Conservation (phyloP, 2,797 vertebrate genomes). For the Cynodonichthys magdalenae region DNA sequence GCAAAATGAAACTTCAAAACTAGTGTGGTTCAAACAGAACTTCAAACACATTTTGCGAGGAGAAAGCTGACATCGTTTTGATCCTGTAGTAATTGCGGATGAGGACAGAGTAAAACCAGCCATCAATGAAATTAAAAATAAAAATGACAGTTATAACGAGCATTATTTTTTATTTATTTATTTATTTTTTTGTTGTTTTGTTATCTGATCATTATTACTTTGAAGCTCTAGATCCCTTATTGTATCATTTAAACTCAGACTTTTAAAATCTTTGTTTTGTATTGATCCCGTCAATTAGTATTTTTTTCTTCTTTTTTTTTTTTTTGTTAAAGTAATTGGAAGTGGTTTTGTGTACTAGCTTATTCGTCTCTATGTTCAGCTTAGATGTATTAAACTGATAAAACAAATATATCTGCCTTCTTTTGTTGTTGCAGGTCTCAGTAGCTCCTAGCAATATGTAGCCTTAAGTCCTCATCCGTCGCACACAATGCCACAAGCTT, state of each 20-base stretch:
- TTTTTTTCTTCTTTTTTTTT: neutral
- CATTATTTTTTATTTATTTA: too few species aligned
- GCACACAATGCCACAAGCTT: too few species aligned
- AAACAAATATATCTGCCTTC: too few species aligned
- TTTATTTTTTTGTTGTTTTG: conserved; percentile 4
- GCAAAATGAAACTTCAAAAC: neutral
- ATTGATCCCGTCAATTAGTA: neutral
- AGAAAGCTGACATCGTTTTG: neutral
- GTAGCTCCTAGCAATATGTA: too few species aligned
- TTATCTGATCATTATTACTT: neutral
- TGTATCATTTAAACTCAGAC: neutral
- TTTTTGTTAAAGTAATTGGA: neutral
- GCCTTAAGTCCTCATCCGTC: too few species aligned
- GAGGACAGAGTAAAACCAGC: neutral
- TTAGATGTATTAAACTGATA: too few species aligned
- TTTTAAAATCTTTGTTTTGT: neutral
- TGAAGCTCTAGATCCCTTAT: neutral
- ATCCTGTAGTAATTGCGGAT: neutral
- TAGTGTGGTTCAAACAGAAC: neutral
- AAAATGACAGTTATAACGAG: neutral
- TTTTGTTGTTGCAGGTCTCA: too few species aligned
- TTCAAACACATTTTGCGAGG: neutral
- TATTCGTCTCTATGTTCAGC: neutral
- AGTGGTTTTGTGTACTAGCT: neutral
- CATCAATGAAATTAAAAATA: neutral